Evolutionary conservation across 2,113 vertebrate genomes (phyloP).

Genomic region (Ursus arctos): DNA sequence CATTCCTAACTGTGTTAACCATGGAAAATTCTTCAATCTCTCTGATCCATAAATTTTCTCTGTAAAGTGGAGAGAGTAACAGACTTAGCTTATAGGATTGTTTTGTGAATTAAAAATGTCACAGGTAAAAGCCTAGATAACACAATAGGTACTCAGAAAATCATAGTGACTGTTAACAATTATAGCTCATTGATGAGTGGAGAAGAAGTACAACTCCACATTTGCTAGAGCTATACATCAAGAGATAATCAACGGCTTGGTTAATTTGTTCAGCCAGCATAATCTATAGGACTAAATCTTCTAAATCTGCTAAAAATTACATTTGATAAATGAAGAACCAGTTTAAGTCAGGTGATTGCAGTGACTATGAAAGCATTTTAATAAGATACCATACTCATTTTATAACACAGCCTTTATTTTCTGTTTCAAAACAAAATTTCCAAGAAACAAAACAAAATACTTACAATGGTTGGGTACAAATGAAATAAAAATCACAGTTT

Average conservation of each 20-base stretch:
- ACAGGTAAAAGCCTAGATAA: slow-evolving; percentile 35
- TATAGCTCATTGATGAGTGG: slow-evolving; percentile 14
- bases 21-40: slow-evolving; percentile 20
- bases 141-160: slow-evolving; percentile 28
- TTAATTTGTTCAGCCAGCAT: not conserved
- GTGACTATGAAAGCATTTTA: slow-evolving; percentile 72
- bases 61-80: slow-evolving; percentile 9
- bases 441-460: slow-evolving; percentile 81
- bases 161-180: slow-evolving; percentile 12
- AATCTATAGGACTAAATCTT: slow-evolving; percentile 4
- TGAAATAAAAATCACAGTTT: slow-evolving; percentile 85
- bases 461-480: slow-evolving; percentile 81
- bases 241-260: slow-evolving; percentile 44
- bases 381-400: slow-evolving; percentile 77
- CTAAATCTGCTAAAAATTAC: slow-evolving; percentile 49
- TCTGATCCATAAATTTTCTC: slow-evolving; percentile 42
- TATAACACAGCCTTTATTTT: slow-evolving; percentile 84
- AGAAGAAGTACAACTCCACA: slow-evolving; percentile 37
- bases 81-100: not conserved
- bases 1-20: slow-evolving; percentile 20
- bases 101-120: slow-evolving; percentile 40
- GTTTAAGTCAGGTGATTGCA: slow-evolving; percentile 49
- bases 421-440: slow-evolving; percentile 81
- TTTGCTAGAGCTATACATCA: slow-evolving; percentile 37
- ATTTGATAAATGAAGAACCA: slow-evolving; percentile 68